Evolutionary conservation across 2,113 vertebrate genomes (phyloP).

Genomic region (Cheirogaleus medius): DNA sequence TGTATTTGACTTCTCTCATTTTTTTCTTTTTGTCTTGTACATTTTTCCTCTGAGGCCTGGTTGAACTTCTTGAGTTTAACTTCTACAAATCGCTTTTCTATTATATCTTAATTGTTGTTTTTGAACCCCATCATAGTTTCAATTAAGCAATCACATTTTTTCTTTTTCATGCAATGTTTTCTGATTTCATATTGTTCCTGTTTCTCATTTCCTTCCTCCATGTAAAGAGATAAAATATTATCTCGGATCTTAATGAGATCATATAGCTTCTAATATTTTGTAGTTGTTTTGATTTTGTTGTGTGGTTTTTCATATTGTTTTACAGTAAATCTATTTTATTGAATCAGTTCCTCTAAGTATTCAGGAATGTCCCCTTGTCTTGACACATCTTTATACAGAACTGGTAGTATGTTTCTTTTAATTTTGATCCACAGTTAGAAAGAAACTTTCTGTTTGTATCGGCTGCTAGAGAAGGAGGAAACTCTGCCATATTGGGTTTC

Average conservation of each 20-base stretch:
- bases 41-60: background rate
- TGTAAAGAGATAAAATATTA: background rate
- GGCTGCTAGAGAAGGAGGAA: conserved; percentile 7
- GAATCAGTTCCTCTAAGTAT: background rate
- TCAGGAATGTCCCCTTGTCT: background rate
- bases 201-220: background rate
- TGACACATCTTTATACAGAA: conserved; percentile 33
- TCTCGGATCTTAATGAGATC: background rate
- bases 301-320: background rate
- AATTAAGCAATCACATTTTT: background rate
- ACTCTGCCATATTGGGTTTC: conserved; percentile 5
- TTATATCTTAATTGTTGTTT: background rate
- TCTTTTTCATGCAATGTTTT: background rate
- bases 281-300: background rate
- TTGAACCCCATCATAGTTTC: background rate
- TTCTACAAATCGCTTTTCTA: background rate
- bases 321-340: background rate
- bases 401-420: background rate
- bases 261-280: background rate
- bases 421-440: background rate
- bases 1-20: background rate
- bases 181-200: background rate
- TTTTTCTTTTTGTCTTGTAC: background rate
- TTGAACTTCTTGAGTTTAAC: background rate
- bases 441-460: conserved; percentile 54